Percentiles rank a stretch among this genome's conserved stretches.
phyloP scores from a whole-genome alignment of 2,888 invertebrate species.

The Dysmachus trigonus region DNA sequence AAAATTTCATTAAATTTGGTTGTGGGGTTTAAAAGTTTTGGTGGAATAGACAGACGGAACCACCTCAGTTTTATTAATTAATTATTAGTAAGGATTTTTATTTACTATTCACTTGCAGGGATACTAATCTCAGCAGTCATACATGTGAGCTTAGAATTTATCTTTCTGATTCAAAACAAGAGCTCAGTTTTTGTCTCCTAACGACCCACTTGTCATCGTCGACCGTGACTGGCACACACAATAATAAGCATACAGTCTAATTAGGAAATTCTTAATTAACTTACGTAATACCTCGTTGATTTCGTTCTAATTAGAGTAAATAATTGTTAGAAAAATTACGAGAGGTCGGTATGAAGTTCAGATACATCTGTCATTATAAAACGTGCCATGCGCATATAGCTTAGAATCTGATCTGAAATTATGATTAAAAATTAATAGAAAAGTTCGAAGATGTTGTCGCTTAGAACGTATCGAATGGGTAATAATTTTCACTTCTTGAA shows the following conservation, averaged over 20 bases:
- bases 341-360: not conserved
- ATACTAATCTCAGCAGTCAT: not conserved
- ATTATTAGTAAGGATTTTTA: no score
- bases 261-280: conserved; percentile 35
- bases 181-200: not conserved
- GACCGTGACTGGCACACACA: not conserved
- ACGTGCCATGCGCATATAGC: not conserved
- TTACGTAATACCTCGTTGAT: not conserved
- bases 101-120: no score
- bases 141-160: not conserved
- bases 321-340: not conserved
- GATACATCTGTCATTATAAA: not conserved
- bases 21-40: no score
- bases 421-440: no score
- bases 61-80: no score
- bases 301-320: not conserved
- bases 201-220: not conserved
- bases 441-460: no score
- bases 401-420: not conserved
- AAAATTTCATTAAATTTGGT: no score
- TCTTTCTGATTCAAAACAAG: not conserved
- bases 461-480: no score
- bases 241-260: not conserved
- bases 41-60: no score
- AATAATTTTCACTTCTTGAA: no score